These are phyloP conservation scores for Orchesellides sinensis DNA, from an alignment of 2,888 invertebrate species.

Conservation along the genomic window DNA sequence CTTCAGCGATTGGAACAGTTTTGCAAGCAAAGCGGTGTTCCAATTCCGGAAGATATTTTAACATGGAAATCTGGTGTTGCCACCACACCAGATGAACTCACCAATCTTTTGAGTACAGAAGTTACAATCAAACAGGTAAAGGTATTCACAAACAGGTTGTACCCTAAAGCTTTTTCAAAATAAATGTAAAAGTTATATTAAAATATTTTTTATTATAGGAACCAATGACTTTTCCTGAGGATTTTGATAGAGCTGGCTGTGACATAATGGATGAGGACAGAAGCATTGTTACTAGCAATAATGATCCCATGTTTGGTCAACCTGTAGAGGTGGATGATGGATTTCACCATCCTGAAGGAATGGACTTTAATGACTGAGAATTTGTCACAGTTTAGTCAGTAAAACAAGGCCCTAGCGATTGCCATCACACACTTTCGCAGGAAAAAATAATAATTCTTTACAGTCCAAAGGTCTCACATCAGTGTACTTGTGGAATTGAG, in stretches of 20 bases:
- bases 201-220: conserved; percentile 43
- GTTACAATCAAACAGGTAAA: conserved; percentile 72
- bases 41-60: conserved; percentile 82
- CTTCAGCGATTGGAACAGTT: conserved; percentile 64
- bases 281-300: conserved; percentile 75
- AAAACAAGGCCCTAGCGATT: too few species aligned
- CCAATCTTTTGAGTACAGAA: conserved; percentile 54
- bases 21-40: conserved; percentile 54
- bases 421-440: too few species aligned
- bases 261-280: conserved; percentile 84
- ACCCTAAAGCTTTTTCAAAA: too few species aligned
- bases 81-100: conserved; percentile 75
- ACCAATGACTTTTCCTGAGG: conserved; percentile 35
- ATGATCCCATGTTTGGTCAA: conserved; percentile 81
- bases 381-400: neutral
- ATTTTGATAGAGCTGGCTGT: conserved; percentile 43
- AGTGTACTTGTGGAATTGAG: too few species aligned
- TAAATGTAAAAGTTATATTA: neutral
- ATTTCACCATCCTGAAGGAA: conserved; percentile 65
- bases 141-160: neutral
- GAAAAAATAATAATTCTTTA: too few species aligned
- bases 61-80: conserved; percentile 78
- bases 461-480: too few species aligned
- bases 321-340: conserved; percentile 55
- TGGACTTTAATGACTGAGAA: conserved; percentile 68